Base-by-base conservation (phyloP, 2,797 vertebrate species). In the Oryzias dopingdopingensis region DNA sequence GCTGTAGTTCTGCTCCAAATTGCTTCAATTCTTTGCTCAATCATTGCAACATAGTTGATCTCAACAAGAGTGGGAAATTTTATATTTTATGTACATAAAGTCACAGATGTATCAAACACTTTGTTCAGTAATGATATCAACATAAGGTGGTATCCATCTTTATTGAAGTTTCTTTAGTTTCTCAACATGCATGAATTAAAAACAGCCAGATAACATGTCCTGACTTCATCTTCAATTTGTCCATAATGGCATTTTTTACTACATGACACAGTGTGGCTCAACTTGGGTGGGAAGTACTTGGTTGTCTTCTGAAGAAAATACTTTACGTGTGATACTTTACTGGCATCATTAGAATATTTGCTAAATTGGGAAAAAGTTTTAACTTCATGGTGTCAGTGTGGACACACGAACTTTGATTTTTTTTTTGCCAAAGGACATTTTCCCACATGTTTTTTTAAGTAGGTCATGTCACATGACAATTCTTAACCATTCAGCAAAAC, bases 91-190 rank as follows among this genome's bases (percentile, higher is more conserved):
- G 10, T 37, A 10, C 24, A 8, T 24, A 6, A n/a, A 10, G 7
- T 12, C 24, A 17, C 26, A 49, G 5, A 7, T 6, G 17, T 13
- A 13, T 12, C n/a, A 23, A 12, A 20, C 14, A 14, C 14, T 47
- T 47, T 18, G 20, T 22, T 23, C 15, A 43, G 15, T 18, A 3
- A 44, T 17, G 68, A 17, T 72, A n/a, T 55, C 59, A 43, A 56
- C 47, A 45, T 49, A 1, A 55, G 18, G 45, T 79, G 70, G 65
- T 74, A 69, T 70, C 65, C 64, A 81, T 72, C 72, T 91, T 88
- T 74, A 87, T 87, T 83, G 64, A 78, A 63, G 53, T 72, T 75
- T 75, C 13, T 67, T 22, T 4, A 41, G 60, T 73, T 68, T 77
- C 57, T 56, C 76, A 72, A 80, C 76, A 76, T 66, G 49, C 16